Conservation (phyloP, 2,888 invertebrate genomes). For the Drosophila sordidula region DNA sequence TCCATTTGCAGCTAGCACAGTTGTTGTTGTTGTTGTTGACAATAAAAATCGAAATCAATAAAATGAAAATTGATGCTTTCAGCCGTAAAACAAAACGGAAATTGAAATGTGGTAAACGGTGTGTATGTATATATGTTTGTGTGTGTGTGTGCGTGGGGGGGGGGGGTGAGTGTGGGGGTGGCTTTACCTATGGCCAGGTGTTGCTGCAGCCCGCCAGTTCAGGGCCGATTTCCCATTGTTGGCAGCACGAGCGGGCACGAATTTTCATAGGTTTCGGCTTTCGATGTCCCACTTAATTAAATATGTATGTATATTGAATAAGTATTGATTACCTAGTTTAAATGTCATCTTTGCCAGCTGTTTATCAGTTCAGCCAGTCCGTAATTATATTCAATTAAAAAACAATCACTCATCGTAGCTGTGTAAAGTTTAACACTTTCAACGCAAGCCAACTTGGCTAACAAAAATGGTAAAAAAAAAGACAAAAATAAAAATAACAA, state of each 20-base stretch:
- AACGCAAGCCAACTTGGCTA: slow-evolving; percentile 35
- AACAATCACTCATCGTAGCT: slow-evolving; percentile 62
- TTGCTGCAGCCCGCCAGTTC: slow-evolving; percentile 21
- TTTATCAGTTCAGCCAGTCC: slow-evolving; percentile 27
- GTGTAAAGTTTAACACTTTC: slow-evolving; percentile 50
- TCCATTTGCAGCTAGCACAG: slow-evolving; percentile 21
- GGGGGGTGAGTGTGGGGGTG: not conserved
- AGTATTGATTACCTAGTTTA: slow-evolving; percentile 33
- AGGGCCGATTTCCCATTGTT: slow-evolving; percentile 38
- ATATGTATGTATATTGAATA: slow-evolving; percentile 16
- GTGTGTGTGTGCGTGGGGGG: not conserved
- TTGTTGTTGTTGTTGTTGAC: slow-evolving; percentile 49
- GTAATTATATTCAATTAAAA: slow-evolving; percentile 71
- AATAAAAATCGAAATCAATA: slow-evolving; percentile 78
- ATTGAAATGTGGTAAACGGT: slow-evolving; percentile 73
- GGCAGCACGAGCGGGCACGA: slow-evolving; percentile 14
- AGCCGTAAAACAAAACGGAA: slow-evolving; percentile 78
- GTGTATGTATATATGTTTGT: slow-evolving; percentile 1
- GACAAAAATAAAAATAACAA: slow-evolving; percentile 4
- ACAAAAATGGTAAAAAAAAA: slow-evolving; percentile 17
- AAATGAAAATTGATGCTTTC: slow-evolving; percentile 80
- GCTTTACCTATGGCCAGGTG: slow-evolving; percentile 21
- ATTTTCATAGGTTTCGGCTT: slow-evolving; percentile 3
- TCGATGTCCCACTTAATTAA: slow-evolving; percentile 31
- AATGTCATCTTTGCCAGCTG: slow-evolving; percentile 20